These are phyloP conservation scores for Hoplostethus mediterraneus DNA, from an alignment of 2,797 vertebrate genomes.

Conservation along the genomic window DNA sequence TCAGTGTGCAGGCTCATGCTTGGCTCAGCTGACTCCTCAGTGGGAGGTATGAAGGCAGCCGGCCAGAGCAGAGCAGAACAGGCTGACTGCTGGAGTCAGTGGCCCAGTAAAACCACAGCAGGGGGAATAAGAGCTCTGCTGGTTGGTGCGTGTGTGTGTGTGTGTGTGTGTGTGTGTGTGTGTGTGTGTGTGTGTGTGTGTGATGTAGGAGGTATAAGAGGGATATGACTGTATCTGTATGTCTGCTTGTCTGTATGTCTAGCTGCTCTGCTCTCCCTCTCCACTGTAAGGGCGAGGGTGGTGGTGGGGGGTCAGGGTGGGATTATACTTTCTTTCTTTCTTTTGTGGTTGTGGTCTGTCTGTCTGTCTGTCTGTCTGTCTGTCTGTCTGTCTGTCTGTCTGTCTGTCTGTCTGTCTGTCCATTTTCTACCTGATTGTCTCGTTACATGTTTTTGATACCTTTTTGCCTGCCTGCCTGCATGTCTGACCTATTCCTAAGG, in stretches of 20 bases:
- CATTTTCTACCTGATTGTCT: no score
- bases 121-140: slow-evolving; percentile 69
- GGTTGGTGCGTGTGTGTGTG: not conserved
- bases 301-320: no score
- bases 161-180: no score
- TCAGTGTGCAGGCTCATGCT: slow-evolving; percentile 73
- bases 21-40: slow-evolving; percentile 75
- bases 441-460: no score
- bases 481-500: not conserved
- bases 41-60: slow-evolving; percentile 67
- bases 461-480: not conserved
- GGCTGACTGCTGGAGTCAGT: slow-evolving; percentile 71
- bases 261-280: no score
- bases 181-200: no score
- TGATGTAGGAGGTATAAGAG: no score
- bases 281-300: no score
- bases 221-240: no score
- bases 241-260: no score
- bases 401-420: not conserved
- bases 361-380: slow-evolving; percentile 7
- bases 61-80: slow-evolving; percentile 51
- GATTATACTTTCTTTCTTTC: not conserved
- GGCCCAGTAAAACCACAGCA: slow-evolving; percentile 78
- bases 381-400: not conserved
- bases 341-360: slow-evolving; percentile 4